These are phyloP conservation scores for Rhinichthys osculus DNA, from an alignment of 2,797 vertebrate genomes.

Conservation along the genomic window DNA sequence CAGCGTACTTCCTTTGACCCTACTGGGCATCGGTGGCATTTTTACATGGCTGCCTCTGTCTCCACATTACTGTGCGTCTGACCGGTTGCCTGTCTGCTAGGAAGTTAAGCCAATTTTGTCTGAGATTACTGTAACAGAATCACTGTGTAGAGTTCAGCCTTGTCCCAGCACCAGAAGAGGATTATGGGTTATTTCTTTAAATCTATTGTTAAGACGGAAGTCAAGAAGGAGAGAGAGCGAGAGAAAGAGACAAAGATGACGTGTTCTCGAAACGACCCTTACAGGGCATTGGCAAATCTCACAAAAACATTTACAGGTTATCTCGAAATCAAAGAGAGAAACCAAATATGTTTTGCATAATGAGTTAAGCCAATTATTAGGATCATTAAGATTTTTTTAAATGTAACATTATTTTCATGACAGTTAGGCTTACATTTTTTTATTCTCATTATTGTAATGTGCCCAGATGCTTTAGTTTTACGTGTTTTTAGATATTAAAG, in stretches of 20 bases:
- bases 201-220: constrained; percentile 41
- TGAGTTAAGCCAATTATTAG: neutral
- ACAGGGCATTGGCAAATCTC: neutral
- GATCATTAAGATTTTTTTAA: neutral
- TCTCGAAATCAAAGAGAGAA: neutral
- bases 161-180: constrained; percentile 54
- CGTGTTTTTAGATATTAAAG: neutral
- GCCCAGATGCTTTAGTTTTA: neutral
- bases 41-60: constrained; percentile 6
- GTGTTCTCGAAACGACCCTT: neutral
- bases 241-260: constrained; percentile 3
- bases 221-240: constrained; percentile 1
- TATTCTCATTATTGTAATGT: neutral
- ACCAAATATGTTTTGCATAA: neutral
- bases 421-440: neutral
- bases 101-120: constrained; percentile 54
- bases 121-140: constrained; percentile 53
- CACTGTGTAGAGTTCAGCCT: constrained; percentile 43
- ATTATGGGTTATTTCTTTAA: constrained; percentile 57
- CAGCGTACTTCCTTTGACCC: constrained; percentile 18
- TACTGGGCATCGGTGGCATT: constrained; percentile 3
- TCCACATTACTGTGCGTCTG: neutral
- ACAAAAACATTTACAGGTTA: neutral
- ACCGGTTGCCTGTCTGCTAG: constrained; percentile 4
- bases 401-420: neutral